These are phyloP conservation scores for Phaedon cochleariae DNA, from an alignment of 2,888 invertebrate genomes.

Conservation along the genomic window DNA sequence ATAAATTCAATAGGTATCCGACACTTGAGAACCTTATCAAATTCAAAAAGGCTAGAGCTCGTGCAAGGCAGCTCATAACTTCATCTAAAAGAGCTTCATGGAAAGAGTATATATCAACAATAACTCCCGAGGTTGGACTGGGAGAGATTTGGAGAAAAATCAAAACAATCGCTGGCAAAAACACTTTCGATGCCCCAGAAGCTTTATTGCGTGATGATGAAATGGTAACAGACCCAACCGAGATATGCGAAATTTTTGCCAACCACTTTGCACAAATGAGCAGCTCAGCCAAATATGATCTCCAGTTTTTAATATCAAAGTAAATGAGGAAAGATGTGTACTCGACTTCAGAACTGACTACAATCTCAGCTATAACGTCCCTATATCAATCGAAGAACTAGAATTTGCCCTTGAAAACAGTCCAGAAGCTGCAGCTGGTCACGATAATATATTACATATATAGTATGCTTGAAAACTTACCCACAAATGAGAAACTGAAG, in stretches of 20 bases:
- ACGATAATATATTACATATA: neutral
- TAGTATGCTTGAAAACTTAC: neutral
- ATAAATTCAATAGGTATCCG: neutral
- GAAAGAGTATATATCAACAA: neutral
- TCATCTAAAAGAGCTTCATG: neutral
- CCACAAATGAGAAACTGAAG: neutral
- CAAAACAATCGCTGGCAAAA: constrained; percentile 7
- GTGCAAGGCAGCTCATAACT: neutral
- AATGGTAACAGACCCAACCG: neutral
- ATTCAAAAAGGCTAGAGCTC: constrained; percentile 3
- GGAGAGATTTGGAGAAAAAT: constrained; percentile 5
- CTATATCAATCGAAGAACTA: constrained; percentile 1
- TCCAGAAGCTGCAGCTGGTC: neutral
- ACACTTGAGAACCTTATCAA: neutral
- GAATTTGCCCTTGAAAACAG: constrained; percentile 7
- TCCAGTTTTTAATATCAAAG: neutral
- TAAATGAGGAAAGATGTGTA: neutral
- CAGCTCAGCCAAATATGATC: neutral
- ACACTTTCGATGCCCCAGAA: neutral
- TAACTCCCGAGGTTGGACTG: neutral
- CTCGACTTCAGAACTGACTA: neutral
- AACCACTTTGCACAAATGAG: constrained; percentile 4
- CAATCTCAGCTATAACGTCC: neutral
- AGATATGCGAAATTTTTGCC: neutral
- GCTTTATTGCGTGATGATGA: neutral